Evolutionary conservation across 2,797 vertebrate genomes (phyloP).

Genomic region (Melanotaenia nigrans): DNA sequence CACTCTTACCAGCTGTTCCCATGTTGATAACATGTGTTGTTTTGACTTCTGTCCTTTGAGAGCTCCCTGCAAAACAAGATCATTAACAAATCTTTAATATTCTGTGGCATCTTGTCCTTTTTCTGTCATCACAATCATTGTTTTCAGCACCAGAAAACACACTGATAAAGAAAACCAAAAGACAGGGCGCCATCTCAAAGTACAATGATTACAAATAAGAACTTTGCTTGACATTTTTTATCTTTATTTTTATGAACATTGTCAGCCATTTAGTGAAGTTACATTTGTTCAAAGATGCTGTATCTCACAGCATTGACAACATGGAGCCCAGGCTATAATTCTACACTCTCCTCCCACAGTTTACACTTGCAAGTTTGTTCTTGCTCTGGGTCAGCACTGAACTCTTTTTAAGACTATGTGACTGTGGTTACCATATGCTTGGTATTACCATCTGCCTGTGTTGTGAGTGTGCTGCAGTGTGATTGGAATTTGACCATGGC

Average conservation of each 20-base stretch:
- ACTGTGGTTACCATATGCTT: constrained; percentile 75
- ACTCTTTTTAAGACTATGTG: constrained; percentile 72
- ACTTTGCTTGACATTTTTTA: not conserved
- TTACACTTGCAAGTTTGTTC: constrained; percentile 66
- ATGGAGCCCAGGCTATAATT: constrained; percentile 53
- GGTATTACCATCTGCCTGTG: constrained; percentile 66
- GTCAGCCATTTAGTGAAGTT: not conserved
- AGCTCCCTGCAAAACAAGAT: constrained; percentile 65
- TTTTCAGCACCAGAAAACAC: constrained; percentile 18
- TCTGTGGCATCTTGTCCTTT: constrained; percentile 14
- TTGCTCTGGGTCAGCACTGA: constrained; percentile 66
- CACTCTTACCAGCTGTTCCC: constrained; percentile 73
- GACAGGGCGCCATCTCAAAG: not conserved
- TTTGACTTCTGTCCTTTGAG: constrained; percentile 71
- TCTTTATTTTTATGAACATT: not conserved
- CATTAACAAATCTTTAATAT: constrained; percentile 44
- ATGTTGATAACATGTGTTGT: constrained; percentile 68
- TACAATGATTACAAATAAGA: not conserved
- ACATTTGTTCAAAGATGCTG: constrained; percentile 27
- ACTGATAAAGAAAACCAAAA: constrained; percentile 24
- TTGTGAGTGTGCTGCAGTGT: constrained; percentile 55
- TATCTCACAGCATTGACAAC: constrained; percentile 47
- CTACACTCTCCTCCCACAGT: constrained; percentile 40
- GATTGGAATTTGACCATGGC: constrained; percentile 69
- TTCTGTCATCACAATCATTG: constrained; percentile 29